Evolutionary conservation across 2,888 invertebrate genomes (phyloP), one percentile per base, ranked within the genome.

Genomic region (Eupithecia subumbrata): DNA sequence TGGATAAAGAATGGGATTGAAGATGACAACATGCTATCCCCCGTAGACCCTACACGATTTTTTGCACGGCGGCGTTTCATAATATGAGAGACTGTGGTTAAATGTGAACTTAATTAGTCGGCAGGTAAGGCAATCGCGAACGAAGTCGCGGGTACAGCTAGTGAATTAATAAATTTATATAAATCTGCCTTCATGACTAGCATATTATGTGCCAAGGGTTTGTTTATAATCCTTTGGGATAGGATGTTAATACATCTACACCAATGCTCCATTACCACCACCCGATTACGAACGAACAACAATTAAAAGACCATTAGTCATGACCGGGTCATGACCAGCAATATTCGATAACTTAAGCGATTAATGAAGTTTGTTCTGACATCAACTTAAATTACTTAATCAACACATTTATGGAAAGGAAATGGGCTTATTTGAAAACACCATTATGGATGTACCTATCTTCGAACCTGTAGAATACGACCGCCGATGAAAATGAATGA

Each of bases 301-400:
- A 70, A 56, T 70, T 52, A 70, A 70, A 70, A n/a, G 22, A 56
- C 70, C 52, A 70, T 70, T 37, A 70, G 34, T 70, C 52, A 70
- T 56, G 30, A 40, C 48, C 69, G 11, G n/a, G 52, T 52, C 52
- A n/a, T 40, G 40, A 40, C 40, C 22, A 12, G 40, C 67, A 43
- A 43, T 22, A 43, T 67, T 67, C 25, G 22, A 67, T 22, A 67
- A 11, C n/a, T 18, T 37, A 2, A 34, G 22, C 11, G 8, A 56
- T 56, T 56, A 56, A 56, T n/a, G 12, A 12, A 22, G 56, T 56
- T 56, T 4, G n/a, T 56, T 56, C 22, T 22, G 56, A 22, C 12
- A 5, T 56, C 0, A n/a, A 11, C 8, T 22, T 22, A 22, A 56
- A 56, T 56, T 56, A 22, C 22, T 18, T 56, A 12, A 52, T n/a